Conservation (phyloP, 2,113 vertebrate species). For the Martes martes region DNA sequence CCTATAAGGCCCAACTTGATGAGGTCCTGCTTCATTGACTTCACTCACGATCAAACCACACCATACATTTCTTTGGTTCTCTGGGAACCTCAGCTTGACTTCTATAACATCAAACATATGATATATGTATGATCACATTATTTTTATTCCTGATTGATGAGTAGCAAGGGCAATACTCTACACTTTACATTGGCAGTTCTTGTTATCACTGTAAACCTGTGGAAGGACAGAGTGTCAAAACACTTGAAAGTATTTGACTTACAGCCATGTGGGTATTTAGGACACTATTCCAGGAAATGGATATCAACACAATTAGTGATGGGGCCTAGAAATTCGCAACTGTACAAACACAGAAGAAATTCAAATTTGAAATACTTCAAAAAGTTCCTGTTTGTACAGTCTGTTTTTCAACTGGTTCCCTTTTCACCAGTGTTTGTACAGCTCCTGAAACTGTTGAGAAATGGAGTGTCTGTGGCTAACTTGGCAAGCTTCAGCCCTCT, state of each 20-base stretch:
- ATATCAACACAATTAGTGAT: constrained; percentile 77
- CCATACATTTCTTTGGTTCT: background rate
- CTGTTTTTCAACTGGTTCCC: constrained; percentile 78
- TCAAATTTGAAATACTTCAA: constrained; percentile 81
- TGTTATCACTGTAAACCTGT: constrained; percentile 60
- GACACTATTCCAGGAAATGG: constrained; percentile 76
- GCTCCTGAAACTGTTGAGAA: constrained; percentile 78
- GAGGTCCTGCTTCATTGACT: background rate
- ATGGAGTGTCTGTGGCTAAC: constrained; percentile 65
- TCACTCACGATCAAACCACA: background rate
- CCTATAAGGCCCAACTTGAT: background rate
- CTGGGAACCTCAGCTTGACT: background rate
- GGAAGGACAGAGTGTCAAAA: constrained; percentile 68
- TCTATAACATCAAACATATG: background rate
- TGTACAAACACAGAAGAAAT: constrained; percentile 83
- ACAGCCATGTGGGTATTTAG: constrained; percentile 64
- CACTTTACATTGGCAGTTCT: constrained; percentile 34
- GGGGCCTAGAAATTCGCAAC: constrained; percentile 77
- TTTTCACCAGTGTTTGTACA: constrained; percentile 78
- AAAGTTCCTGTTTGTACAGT: constrained; percentile 81
- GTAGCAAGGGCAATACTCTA: background rate
- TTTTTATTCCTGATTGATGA: background rate
- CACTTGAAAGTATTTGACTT: constrained; percentile 68
- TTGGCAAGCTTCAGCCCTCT: constrained; percentile 75
- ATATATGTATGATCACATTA: background rate